Evolutionary conservation across 1,140 invertebrate species (phyloP).

Genomic region (Oedothorax gibbosus): DNA sequence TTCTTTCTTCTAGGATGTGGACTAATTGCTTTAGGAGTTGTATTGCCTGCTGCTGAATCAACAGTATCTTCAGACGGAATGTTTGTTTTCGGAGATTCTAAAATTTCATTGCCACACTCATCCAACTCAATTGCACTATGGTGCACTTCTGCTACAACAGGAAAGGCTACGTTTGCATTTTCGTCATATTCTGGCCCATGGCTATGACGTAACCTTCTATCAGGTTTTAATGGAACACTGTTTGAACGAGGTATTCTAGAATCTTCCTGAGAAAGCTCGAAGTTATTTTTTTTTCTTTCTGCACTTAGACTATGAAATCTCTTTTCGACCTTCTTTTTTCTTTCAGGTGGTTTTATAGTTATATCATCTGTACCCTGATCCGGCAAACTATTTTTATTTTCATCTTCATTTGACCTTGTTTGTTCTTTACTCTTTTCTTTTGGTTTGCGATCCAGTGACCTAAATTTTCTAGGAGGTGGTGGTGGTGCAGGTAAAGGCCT

Average conservation of each 20-base stretch:
- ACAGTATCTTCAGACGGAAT: constrained; percentile 23
- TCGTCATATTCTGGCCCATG: constrained; percentile 38
- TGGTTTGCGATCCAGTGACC: constrained; percentile 25
- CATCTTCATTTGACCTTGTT: not conserved
- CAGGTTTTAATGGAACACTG: constrained; percentile 40
- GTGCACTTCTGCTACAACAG: constrained; percentile 32
- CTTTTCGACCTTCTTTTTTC: constrained; percentile 32
- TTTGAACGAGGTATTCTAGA: constrained; percentile 10
- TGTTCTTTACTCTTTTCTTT: constrained; percentile 23
- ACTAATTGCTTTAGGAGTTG: not conserved
- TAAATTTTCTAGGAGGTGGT: constrained; percentile 51
- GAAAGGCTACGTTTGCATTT: constrained; percentile 52
- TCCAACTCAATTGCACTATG: constrained; percentile 2
- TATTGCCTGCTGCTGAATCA: constrained; percentile 1
- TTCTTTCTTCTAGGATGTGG: constrained; percentile 29
- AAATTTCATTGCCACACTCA: constrained; percentile 51
- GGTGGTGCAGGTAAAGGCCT: constrained; percentile 56
- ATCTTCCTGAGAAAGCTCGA: not conserved
- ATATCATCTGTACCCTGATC: not conserved
- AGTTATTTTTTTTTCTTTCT: constrained; percentile 8
- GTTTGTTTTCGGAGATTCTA: constrained; percentile 1
- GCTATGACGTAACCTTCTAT: constrained; percentile 10
- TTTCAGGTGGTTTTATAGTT: constrained; percentile 29
- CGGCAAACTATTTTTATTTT: not conserved
- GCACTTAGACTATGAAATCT: constrained; percentile 35